Base-by-base conservation (phyloP, 2,113 vertebrate genomes). In the Ursus arctos region DNA sequence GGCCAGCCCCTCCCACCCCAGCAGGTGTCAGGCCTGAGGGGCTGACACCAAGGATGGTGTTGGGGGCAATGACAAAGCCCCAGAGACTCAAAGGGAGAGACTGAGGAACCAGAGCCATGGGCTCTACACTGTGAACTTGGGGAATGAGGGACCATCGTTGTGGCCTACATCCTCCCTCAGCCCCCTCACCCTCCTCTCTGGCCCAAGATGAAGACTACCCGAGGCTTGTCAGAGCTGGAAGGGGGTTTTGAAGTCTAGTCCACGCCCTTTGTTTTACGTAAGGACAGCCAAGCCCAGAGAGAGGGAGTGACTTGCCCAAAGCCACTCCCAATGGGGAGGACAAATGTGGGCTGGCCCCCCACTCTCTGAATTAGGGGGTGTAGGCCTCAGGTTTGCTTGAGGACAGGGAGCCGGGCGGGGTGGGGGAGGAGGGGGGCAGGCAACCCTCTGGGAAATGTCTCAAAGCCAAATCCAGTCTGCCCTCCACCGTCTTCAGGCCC, bases 91-190 rank as follows among this genome's bases (percentile, higher is more conserved):
- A 94, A 83, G 69, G 65, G 97, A 67, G 51, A 80, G 51, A 93
- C 88, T 22, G 28, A 96, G 94, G 94, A 83, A 72, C 79, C 95
- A 96, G 97, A 97, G 96, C 95, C 88, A 16, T 76, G 84, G 97
- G 91, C 97, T 92, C 95, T 74, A 96, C 97, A 98, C 97, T 98
- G 98, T 98, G 98, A 98, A 97, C 92, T 63, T 82, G 80, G 97
- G 93, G 94, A n/a, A 21, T 0, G 4, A 85, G 93, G 80, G 82
- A 36, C 61, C 88, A 24, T 22, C 51, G 5, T 2, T 14, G 55
- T 26, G 76, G 67, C 83, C 86, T 63, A 22, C 26, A 4, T 19
- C 77, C 53, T 80, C 74, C 82, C 92, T 69, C 6, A 0, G 47
- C 36, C 31, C 57, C 49, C 26, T 47, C 3, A 0, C 21, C 19